Evolutionary conservation across 2,797 vertebrate species (phyloP).

Genomic region (Tadarida brasiliensis): DNA sequence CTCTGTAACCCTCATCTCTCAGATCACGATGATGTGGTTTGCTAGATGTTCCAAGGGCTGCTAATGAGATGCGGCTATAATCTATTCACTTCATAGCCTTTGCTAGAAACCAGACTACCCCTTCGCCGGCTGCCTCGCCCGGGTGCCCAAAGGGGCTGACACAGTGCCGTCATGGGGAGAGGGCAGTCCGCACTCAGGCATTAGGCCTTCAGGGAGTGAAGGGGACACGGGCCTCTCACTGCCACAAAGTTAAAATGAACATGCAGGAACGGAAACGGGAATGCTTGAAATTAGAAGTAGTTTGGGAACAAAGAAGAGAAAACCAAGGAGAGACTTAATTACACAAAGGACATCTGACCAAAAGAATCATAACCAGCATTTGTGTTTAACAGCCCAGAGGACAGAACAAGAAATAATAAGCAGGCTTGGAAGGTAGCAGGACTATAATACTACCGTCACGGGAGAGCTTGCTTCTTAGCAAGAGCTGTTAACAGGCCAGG

Average conservation of each 20-base stretch:
- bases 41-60: slow-evolving; percentile 74
- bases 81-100: slow-evolving; percentile 69
- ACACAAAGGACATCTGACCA: background rate
- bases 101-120: background rate
- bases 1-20: slow-evolving; percentile 58
- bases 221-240: background rate
- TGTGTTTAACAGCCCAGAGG: background rate
- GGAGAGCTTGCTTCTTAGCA: background rate
- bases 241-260: background rate
- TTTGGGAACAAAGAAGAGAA: slow-evolving; percentile 37
- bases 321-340: slow-evolving; percentile 33
- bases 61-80: slow-evolving; percentile 80
- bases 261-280: background rate
- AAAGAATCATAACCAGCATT: background rate
- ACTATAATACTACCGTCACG: background rate
- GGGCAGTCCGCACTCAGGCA: background rate
- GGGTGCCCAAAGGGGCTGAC: accelerated
- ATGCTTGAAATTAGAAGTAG: slow-evolving; percentile 13
- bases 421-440: background rate
- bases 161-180: background rate
- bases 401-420: background rate
- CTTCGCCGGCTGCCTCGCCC: background rate
- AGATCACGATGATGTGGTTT: slow-evolving; percentile 53
- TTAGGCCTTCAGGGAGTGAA: background rate
- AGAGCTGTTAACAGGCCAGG: background rate